Evolutionary conservation across 2,888 invertebrate species (phyloP).

Genomic region (Lordiphosa andalusiaca): DNA sequence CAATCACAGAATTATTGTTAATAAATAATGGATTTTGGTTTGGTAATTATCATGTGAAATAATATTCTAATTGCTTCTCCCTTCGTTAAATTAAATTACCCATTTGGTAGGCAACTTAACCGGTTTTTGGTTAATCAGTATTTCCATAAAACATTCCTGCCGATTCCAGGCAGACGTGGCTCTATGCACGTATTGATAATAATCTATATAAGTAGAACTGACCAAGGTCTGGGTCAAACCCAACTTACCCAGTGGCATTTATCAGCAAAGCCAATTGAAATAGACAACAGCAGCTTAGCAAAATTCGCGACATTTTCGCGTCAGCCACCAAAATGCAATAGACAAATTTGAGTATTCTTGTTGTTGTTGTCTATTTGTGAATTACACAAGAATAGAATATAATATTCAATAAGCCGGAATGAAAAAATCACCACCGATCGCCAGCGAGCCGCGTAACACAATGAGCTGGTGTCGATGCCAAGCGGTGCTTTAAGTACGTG

Average conservation of each 20-base stretch:
- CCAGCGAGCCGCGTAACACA: constrained; percentile 14
- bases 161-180: background rate
- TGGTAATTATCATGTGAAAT: too few species aligned
- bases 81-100: constrained; percentile 1
- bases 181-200: constrained; percentile 32
- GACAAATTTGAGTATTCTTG: background rate
- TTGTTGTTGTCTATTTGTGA: background rate
- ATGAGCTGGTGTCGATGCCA: constrained; percentile 22
- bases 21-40: background rate
- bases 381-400: background rate
- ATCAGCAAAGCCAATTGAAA: constrained; percentile 62
- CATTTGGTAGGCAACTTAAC: background rate
- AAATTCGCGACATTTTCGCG: constrained; percentile 55
- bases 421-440: constrained; percentile 9
- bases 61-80: background rate
- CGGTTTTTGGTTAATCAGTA: background rate
- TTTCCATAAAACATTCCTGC: background rate
- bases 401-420: constrained; percentile 1
- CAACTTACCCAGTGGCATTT: constrained; percentile 68
- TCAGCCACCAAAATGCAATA: too few species aligned
- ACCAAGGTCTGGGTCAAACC: background rate
- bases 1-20: constrained; percentile 13
- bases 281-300: constrained; percentile 43
- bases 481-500: constrained; percentile 38
- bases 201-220: background rate